These are phyloP conservation scores for Gasterosteus aculeatus DNA, from an alignment of 2,113 vertebrate genomes.

Conservation along the genomic window DNA sequence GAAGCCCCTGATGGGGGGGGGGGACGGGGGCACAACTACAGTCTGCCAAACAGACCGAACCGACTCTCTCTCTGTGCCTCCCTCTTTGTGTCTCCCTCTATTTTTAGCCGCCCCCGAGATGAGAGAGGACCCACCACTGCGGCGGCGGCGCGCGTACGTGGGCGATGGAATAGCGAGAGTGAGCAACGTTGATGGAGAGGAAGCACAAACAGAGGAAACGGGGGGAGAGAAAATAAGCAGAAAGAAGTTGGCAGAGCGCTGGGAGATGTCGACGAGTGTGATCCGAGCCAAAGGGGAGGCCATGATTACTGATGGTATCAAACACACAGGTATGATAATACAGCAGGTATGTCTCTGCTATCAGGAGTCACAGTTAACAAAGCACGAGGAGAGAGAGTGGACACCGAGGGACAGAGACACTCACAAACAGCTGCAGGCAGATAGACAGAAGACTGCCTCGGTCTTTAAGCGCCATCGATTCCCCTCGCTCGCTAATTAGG, in stretches of 20 bases:
- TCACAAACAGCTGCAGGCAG: not conserved
- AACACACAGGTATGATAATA: not conserved
- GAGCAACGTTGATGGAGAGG: slow-evolving; percentile 65
- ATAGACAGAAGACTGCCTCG: not conserved
- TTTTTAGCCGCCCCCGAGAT: slow-evolving; percentile 70
- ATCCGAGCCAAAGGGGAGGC: slow-evolving; percentile 9
- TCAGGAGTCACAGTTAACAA: not conserved
- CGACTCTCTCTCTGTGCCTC: slow-evolving; percentile 29
- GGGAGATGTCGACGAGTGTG: not conserved
- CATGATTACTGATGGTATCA: not conserved
- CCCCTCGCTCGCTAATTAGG: not conserved
- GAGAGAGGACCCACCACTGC: slow-evolving; percentile 69
- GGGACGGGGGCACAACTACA: slow-evolving; percentile 15
- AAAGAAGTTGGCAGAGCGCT: slow-evolving; percentile 8
- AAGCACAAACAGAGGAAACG: slow-evolving; percentile 36
- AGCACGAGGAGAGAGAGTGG: not conserved
- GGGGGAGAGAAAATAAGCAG: slow-evolving; percentile 1
- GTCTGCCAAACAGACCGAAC: too few species aligned
- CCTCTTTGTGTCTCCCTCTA: slow-evolving; percentile 52
- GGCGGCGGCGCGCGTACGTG: slow-evolving; percentile 64
- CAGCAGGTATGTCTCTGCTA: not conserved
- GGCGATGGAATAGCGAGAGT: slow-evolving; percentile 57
- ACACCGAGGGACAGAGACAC: slow-evolving; percentile 20
- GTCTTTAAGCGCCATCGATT: not conserved
- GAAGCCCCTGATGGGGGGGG: slow-evolving; percentile 28